Base-by-base conservation (phyloP, 2,888 invertebrate genomes). In the Arctia plantaginis region DNA sequence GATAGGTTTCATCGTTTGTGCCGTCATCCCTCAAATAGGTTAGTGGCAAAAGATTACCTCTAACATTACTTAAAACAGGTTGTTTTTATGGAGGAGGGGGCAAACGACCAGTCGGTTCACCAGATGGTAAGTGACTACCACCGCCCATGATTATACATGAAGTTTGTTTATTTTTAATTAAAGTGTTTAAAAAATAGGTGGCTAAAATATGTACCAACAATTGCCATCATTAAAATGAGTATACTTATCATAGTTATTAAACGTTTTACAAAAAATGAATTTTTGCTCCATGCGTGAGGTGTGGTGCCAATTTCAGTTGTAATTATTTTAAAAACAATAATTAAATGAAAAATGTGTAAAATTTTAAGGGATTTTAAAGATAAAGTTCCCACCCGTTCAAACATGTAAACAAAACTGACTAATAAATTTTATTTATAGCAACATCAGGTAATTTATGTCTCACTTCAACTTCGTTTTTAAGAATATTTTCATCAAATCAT, bases 1-100 rank as follows among this genome's bases (percentile, higher is more conserved):
- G 66, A 70, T 8, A 20, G 10, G 4, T 72, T 79, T 70, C 44
- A 75, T 66, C 27, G 27, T 35, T 64, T 33, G 23, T 41, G 7
- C 33, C 27, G 23, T 18, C 47, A 70, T 70, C 44, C 33, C 44
- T 27, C 44, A 33, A 23, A 13, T 35, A 35, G 13, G 15, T 44
- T 44, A 51, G 23, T 23, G 15, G 18, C n/a, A 47, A 15, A 20
- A 47, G 30, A 30, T 10, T 20, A 23, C 35, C 30, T 15, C 6
- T 27, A 62, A 62, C 1, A 27, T 30, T 15, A 23, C 23, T 27
- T 30, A 18, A 62, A 30, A 30, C 59, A 59, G 15, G 13, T 18
- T 30, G 27, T n/a, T n/a, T n/a, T n/a, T n/a, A n/a, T n/a, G n/a
- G n/a, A n/a, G n/a, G n/a, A n/a, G n/a, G n/a, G n/a, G n/a, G n/a